Evolutionary conservation across 2,888 invertebrate species (phyloP).

Genomic region (Rhopalosiphum nymphaeae): DNA sequence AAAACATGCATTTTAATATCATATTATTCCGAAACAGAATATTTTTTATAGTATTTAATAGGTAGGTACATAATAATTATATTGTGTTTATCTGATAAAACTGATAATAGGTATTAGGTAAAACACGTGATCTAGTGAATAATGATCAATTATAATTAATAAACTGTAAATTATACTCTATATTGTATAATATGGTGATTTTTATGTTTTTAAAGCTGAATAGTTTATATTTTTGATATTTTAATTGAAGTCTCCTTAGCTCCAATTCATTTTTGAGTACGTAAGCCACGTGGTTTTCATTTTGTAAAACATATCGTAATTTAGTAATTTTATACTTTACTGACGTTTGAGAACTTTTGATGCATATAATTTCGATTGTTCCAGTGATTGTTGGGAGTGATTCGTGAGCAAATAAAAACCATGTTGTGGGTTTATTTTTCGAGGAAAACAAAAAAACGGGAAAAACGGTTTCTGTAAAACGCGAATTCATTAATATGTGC

Average conservation of each 20-base stretch:
- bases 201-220: neutral
- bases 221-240: neutral
- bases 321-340: neutral
- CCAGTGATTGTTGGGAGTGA: neutral
- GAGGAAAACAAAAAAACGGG: neutral
- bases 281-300: neutral
- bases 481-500: neutral
- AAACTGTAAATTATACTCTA: no score
- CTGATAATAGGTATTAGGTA: no score
- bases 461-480: neutral
- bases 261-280: neutral
- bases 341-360: neutral
- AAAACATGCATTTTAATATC: no score
- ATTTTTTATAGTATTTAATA: neutral
- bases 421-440: neutral
- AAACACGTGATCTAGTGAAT: no score
- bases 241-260: neutral
- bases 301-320: neutral
- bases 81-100: no score
- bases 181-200: neutral
- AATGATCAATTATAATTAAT: no score
- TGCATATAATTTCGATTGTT: neutral
- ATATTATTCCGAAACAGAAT: neutral
- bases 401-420: neutral
- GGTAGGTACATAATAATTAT: no score